Base-by-base conservation (phyloP, 2,797 vertebrate genomes). In the Anas acuta region DNA sequence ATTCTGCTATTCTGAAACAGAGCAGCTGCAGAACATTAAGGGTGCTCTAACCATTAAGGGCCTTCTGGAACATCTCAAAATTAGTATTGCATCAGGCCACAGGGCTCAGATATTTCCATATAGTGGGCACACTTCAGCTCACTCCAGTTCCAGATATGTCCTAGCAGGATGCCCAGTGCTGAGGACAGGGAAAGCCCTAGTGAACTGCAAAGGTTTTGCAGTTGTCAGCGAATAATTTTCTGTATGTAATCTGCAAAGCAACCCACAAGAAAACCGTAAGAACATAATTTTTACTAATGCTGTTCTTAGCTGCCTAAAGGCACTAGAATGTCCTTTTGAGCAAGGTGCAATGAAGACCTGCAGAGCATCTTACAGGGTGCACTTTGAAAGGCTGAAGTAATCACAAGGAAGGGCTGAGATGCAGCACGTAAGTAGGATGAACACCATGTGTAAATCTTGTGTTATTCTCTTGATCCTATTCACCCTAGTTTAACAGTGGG, bases 61-160 rank as follows among this genome's bases (percentile, higher is more conserved):
- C 70, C 85, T 93, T 92, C 94, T 91, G 81, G 91, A 96, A 91
- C 73, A 92, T 89, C 91, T 95, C 76, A 91, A 74, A 93, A 97
- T 84, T 80, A 93, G 62, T 87, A 94, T 84, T 85, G 69, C 84
- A 90, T 81, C 79, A 78, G 65, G 84, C 93, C 30, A 67, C 58
- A 91, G 75, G 70, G 85, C 88, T 85, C 80, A 77, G 82, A 71
- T 94, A 97, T 96, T 96, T 96, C 87, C 91, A 94, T 95, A 96
- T 30, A 92, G 92, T 4, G 53, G 82, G 62, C 66, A 94, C 20
- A 70, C 51, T 94, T 94, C 84, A 92, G 89, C 89, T 89, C 72
- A 78, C 78, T 93, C 89, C 87, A 96, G 79, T 70, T 89, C 91
- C 81, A 92, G 25, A 67, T 8, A 5, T 89, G 14, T 75, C 77